Evolutionary conservation across 2,797 vertebrate species (phyloP).

Genomic region (Morus bassanus): DNA sequence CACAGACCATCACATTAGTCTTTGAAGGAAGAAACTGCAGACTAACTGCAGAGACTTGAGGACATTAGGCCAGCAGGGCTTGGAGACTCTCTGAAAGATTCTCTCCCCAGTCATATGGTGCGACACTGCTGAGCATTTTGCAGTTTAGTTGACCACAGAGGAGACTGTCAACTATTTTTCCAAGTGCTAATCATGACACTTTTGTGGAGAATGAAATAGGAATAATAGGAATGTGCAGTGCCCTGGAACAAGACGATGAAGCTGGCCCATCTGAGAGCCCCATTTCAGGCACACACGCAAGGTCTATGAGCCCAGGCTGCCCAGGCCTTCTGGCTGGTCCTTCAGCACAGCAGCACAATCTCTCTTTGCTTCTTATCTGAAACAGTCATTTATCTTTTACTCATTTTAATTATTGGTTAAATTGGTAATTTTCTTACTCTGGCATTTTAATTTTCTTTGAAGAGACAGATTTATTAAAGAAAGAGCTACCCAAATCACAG

Average conservation of each 20-base stretch:
- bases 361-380: background rate
- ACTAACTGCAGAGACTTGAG: constrained; percentile 10
- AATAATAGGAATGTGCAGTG: background rate
- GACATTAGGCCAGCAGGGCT: constrained; percentile 49
- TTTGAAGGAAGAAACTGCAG: constrained; percentile 42
- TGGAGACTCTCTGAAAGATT: background rate
- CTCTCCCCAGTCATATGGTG: background rate
- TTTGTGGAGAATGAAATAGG: constrained; percentile 37
- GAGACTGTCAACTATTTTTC: constrained; percentile 36
- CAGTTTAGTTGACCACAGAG: constrained; percentile 7
- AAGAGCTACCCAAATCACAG: background rate
- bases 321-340: background rate
- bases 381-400: constrained; percentile 8
- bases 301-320: background rate
- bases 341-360: background rate
- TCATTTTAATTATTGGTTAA: background rate
- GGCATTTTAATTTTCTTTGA: background rate
- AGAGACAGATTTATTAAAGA: constrained; percentile 28
- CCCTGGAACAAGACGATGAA: background rate
- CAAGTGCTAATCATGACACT: constrained; percentile 31
- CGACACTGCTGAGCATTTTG: background rate
- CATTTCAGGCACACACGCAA: background rate
- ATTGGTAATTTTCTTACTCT: constrained; percentile 40
- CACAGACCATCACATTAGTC: constrained; percentile 46
- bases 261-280: background rate